These are phyloP conservation scores for Drosophila lacertosa DNA, from an alignment of 1,140 invertebrate species.

Conservation along the genomic window DNA sequence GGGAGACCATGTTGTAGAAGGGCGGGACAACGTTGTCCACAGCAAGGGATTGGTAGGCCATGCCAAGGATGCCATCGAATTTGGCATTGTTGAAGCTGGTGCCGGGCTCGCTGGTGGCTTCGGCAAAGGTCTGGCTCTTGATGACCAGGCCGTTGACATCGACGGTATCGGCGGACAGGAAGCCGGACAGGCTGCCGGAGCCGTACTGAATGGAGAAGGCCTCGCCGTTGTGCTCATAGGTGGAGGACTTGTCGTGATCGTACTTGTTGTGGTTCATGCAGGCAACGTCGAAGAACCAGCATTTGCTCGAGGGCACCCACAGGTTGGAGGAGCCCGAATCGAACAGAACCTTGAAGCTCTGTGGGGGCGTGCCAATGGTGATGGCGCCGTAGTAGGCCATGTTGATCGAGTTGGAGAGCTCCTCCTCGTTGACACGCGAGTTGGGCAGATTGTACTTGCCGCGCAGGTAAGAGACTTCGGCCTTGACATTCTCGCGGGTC, in stretches of 20 bases:
- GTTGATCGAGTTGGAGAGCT: slow-evolving; percentile 96
- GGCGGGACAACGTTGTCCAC: slow-evolving; percentile 95
- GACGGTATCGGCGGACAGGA: slow-evolving; percentile 94
- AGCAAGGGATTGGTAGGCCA: slow-evolving; percentile 94
- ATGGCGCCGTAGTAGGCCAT: slow-evolving; percentile 98
- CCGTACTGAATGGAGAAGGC: slow-evolving; percentile 97
- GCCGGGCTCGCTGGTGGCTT: slow-evolving; percentile 96
- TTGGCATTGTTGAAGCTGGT: slow-evolving; percentile 95
- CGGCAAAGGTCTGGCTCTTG: slow-evolving; percentile 97
- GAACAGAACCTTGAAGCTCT: slow-evolving; percentile 97
- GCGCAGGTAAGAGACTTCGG: slow-evolving; percentile 57
- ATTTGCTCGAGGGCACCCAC: slow-evolving; percentile 98
- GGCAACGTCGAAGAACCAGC: slow-evolving; percentile 93
- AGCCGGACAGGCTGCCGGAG: slow-evolving; percentile 96
- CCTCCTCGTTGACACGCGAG: slow-evolving; percentile 86
- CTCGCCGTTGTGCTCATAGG: slow-evolving; percentile 95
- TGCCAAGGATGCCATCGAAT: slow-evolving; percentile 98
- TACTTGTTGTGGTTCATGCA: slow-evolving; percentile 94
- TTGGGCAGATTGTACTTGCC: slow-evolving; percentile 57
- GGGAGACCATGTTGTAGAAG: slow-evolving; percentile 96
- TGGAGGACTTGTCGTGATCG: slow-evolving; percentile 91
- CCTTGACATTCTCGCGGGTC: slow-evolving; percentile 63
- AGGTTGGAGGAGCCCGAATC: slow-evolving; percentile 99
- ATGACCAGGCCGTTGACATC: slow-evolving; percentile 88
- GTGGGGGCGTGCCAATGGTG: slow-evolving; percentile 95